Evolutionary conservation across 2,113 vertebrate species (phyloP).

Genomic region (Anseranas semipalmata): DNA sequence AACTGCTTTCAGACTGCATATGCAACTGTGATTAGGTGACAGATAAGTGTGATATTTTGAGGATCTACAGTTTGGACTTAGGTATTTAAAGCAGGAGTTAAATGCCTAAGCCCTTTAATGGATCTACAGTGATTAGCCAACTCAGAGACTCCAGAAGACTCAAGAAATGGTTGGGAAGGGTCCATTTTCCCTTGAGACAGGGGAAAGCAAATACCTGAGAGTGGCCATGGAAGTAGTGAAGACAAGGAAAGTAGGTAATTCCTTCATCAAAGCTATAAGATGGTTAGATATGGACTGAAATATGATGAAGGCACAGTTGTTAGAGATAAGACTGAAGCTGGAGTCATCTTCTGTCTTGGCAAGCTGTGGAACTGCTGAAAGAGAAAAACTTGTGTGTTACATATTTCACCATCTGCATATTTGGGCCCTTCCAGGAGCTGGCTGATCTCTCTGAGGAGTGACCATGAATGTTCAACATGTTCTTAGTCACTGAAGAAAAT

Average conservation of each 20-base stretch:
- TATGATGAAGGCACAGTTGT: background rate
- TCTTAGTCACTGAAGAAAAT: background rate
- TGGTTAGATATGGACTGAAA: background rate
- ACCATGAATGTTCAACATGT: background rate
- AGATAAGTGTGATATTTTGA: background rate
- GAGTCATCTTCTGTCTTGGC: background rate
- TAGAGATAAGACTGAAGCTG: background rate
- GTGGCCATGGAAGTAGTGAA: background rate
- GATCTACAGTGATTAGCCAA: background rate
- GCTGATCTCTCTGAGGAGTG: background rate
- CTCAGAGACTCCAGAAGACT: background rate
- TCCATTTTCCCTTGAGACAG: background rate
- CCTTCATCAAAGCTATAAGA: background rate
- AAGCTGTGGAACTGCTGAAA: background rate
- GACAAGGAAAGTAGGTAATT: background rate
- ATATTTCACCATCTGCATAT: background rate
- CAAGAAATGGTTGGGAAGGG: background rate
- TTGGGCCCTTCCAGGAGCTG: background rate
- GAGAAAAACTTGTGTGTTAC: background rate
- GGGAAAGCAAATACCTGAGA: background rate
- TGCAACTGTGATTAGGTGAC: background rate
- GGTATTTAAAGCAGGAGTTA: background rate
- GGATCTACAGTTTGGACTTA: background rate
- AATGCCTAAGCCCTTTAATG: background rate
- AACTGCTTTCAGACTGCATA: background rate